These are phyloP conservation scores for Formica exsecta DNA, from an alignment of 1,140 invertebrate genomes.

Conservation along the genomic window DNA sequence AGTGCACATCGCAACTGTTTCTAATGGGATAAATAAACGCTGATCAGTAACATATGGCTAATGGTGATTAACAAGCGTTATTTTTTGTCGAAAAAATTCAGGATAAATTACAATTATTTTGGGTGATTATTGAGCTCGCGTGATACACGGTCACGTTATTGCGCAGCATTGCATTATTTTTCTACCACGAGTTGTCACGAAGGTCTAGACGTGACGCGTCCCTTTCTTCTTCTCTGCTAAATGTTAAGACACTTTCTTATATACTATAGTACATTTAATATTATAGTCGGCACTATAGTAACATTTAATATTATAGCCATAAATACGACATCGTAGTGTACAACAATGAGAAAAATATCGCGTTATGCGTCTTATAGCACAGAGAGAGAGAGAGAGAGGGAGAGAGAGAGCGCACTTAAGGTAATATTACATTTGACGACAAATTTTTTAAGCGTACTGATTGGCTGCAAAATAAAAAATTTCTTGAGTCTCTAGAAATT, in stretches of 20 bases:
- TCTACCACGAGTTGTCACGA: neutral
- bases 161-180: constrained; percentile 7
- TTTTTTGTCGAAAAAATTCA: neutral
- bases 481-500: no score
- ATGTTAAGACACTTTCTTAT: neutral
- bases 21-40: neutral
- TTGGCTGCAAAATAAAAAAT: no score
- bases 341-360: neutral
- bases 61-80: neutral
- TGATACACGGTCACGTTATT: neutral
- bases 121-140: no score
- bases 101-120: no score
- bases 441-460: no score
- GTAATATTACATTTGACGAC: no score
- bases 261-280: no score
- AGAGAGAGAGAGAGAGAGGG: no score
- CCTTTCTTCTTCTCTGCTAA: neutral
- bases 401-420: no score
- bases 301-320: neutral
- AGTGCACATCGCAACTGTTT: neutral
- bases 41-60: neutral
- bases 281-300: no score
- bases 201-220: constrained; percentile 2
- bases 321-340: neutral
- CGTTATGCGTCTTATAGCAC: no score